Conservation (phyloP, 2,113 vertebrate genomes). For the Alexandromys fortis region DNA sequence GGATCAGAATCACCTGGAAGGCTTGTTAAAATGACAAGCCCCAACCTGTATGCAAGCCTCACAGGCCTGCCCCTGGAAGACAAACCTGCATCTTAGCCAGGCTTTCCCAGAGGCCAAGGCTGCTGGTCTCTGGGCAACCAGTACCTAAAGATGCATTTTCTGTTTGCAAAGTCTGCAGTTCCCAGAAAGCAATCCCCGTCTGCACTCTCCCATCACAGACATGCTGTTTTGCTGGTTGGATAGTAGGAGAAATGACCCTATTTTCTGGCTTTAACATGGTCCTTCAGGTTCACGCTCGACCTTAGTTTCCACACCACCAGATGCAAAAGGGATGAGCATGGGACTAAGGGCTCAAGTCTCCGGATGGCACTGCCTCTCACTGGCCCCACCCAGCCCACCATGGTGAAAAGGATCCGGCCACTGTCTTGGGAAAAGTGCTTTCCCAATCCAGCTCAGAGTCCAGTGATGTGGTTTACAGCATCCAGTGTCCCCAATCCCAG, state of each 20-base stretch:
- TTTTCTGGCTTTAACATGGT: neutral
- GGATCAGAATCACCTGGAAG: neutral
- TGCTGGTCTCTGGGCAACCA: neutral
- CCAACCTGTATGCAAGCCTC: neutral
- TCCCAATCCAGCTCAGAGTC: neutral
- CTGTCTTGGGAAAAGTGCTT: neutral
- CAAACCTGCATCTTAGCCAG: neutral
- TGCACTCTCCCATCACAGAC: fast-evolving
- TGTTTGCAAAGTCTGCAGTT: fast-evolving
- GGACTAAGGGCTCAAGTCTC: neutral
- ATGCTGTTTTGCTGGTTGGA: neutral
- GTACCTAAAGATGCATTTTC: neutral
- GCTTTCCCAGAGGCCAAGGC: neutral
- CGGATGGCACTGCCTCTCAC: fast-evolving
- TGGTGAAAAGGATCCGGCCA: fast-evolving
- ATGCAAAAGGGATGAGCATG: neutral
- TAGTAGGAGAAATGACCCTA: neutral
- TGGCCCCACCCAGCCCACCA: neutral
- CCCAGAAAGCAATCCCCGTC: fast-evolving
- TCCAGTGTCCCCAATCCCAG: neutral
- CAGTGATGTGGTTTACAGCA: neutral
- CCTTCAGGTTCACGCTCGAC: neutral
- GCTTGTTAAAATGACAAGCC: neutral
- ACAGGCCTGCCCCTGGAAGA: neutral
- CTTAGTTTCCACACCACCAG: neutral